Evolutionary conservation across 2,888 invertebrate species (phyloP), one percentile per base, ranked within the genome.

Genomic region (Sinelater perroti): DNA sequence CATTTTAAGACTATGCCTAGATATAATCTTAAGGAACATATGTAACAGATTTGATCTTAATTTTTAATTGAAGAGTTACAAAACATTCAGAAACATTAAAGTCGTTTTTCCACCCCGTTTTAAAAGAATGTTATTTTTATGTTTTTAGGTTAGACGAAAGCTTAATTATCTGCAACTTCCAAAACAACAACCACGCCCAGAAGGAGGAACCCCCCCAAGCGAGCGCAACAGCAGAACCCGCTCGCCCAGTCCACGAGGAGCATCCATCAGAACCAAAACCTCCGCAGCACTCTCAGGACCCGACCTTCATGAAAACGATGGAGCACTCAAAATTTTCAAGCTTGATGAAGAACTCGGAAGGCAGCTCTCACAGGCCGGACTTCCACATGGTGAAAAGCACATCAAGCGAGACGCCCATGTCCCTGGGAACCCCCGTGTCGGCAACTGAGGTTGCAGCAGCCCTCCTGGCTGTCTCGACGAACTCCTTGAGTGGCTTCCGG

Each of bases 91-190:
- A n/a, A n/a, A n/a, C n/a, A n/a, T 28, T 2, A 28, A 28, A 28
- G 28, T 28, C 2, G 28, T 10, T 28, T 28, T 28, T 28, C 28
- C 24, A 5, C 28, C 8, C 8, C 28, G 10, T 28, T 10, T 4
- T n/a, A 28, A 28, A 28, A 28, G 36, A 35, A 24, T 40, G 17
- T 40, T 17, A 33, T 35, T 13, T n/a, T 44, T n/a, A 18, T 8
- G 21, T 3, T 57, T 66, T 49, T 66, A 77, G 77, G 55, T 76
- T 88, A 71, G 87, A 88, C 67, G 88, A 88, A 71, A 84, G 83
- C 38, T 73, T 86, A 35, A 83, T 87, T 18, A 73, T 80, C 16
- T 69, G 64, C 57, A 68, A 67, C 38, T 78, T 74, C 10, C 44
- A 55, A 20, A 49, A 49, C 33, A 62, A 42, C 35, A 54, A 52